Base-by-base conservation (phyloP, 1,140 invertebrate species). In the Magallana gigas region DNA sequence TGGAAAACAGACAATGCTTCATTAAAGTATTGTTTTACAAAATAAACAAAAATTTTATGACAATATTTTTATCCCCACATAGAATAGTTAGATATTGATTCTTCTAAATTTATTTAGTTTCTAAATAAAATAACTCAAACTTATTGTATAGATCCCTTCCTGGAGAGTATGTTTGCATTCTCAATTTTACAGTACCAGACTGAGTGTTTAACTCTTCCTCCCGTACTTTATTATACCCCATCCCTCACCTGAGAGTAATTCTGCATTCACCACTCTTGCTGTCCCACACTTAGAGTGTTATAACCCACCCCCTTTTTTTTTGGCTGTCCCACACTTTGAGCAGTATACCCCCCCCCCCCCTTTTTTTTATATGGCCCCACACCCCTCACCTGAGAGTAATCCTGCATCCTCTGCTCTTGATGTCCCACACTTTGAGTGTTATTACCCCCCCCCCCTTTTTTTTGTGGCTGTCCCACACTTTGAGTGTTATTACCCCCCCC, bases 221-320 rank as follows among this genome's bases (percentile, higher is more conserved):
- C 7, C 57, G 3, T 48, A 2, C 8, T 23, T 68, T 64, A 64
- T 14, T n/a, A 14, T 16, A 1, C 8, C 62, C 1, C 62, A 8
- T 16, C 11, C 16, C 62, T 48, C 12, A 8, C 36, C 62, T 64
- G 12, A 96, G 89, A 7, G 95, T 96, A 84, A 91, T 93, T 59
- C 91, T 91, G 91, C 95, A 96, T n/a, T 92, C 84, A 14, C 95
- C 95, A 48, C 93, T 18, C 89, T 89, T 36, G 11, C 95, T 90
- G 88, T 94, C 94, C 95, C 96, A 96, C 8, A 96, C 90, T 87
- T 95, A 95, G 9, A 96, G 93, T 16, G 95, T 95, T 80, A 2
- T 5, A 0, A 4, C 12, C 81, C 6, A 4, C 71, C 71, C 29
- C 29, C 4, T 12, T 48, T 5, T 62, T 23, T 23, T 23, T 23